Base-by-base conservation (phyloP, 2,113 vertebrate species). In the Zeus faber region DNA sequence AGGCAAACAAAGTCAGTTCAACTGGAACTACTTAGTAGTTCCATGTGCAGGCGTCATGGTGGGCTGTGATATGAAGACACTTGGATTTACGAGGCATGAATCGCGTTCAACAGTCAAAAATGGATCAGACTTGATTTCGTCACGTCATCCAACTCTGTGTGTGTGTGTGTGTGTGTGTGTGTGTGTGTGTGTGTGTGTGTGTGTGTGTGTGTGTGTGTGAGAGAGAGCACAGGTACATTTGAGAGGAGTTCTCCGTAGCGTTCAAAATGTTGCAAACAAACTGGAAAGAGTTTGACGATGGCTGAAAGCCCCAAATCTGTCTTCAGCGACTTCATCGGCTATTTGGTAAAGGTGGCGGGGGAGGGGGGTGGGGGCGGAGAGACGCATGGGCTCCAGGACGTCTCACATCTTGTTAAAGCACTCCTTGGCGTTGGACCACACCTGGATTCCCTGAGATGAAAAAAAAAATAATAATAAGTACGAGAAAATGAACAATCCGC, bases 391-490 rank as follows among this genome's bases (percentile, higher is more conserved):
- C 16, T 43, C 17, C 16, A 35, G 9, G 52, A 53, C 26, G 64
- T 54, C 65, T 94, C 87, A 97, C 93, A 96, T 95, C 91, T 96
- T 98, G 87, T 89, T 93, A 89, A 97, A 97, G 79, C 94, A 96
- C 70, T 97, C 94, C 72, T 97, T 96, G 71, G 95, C 95, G 54
- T 97, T 97, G 72, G 92, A 94, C 95, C 95, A 98, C 73, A 97
- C 93, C 80, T 96, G 93, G 84, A 97, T 94, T 83, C 94, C 94
- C 95, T 97, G 65, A 62, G 53, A 85, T 14, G 27, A 68, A 41
- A 64, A 51, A 49, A 67, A 39, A 27, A 2, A 4, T 29, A 10
- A 10, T 40, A 2, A 9, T 46, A 9, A 37, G 9, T 47, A 55
- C 3, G 4, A 47, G 2, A 66, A 21, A 25, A 7, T 31, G n/a